Base-by-base conservation (phyloP, 1,140 invertebrate species). In the Drosophila guanche region DNA sequence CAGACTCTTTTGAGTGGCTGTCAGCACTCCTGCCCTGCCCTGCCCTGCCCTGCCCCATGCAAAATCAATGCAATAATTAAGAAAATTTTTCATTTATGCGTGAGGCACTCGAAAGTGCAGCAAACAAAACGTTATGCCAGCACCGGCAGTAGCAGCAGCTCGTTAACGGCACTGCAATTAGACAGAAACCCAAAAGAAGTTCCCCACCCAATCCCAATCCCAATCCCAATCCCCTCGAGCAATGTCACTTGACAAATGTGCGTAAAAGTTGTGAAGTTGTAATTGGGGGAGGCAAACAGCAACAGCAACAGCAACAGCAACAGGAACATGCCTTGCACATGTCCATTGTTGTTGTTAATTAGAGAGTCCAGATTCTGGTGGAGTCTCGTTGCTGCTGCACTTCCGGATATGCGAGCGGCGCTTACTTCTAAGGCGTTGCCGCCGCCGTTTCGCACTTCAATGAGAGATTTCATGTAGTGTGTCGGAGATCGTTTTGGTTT, bases 11-110 rank as follows among this genome's bases (percentile, higher is more conserved):
- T 50, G 76, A 84, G 79, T 79, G 80, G 59, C 42, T 55, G 79
- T 40, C 54, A 48, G 46, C 47, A 59, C 20, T 14, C 20, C 8
- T 5, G 10, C 65, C 43, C 42, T 10, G 5, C 33, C 52, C 54
- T 8, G 29, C 58, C 62, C 75, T 27, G 6, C 37, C 33, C 62
- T 72, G 68, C 81, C 58, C 81, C 58, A 65, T 81, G 60, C 67
- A 75, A 86, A 86, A 85, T 85, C 81, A 85, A 88, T 85, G 83
- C 81, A 86, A 88, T 85, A 85, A 85, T 85, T 85, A 85, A 85
- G 81, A 60, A 80, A 83, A 76, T 29, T 80, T 67, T 59, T 65
- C 22, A 33, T 54, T 73, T 85, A 73, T 86, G 81, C 81, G 81
- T 85, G 76, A 65, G 77, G 57, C 66, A 76, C 81, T 76, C 33